Percentiles rank a stretch among this genome's conserved stretches.
Conservation (phyloP, 2,888 invertebrate species). For the Drosophila kambysellisi region DNA sequence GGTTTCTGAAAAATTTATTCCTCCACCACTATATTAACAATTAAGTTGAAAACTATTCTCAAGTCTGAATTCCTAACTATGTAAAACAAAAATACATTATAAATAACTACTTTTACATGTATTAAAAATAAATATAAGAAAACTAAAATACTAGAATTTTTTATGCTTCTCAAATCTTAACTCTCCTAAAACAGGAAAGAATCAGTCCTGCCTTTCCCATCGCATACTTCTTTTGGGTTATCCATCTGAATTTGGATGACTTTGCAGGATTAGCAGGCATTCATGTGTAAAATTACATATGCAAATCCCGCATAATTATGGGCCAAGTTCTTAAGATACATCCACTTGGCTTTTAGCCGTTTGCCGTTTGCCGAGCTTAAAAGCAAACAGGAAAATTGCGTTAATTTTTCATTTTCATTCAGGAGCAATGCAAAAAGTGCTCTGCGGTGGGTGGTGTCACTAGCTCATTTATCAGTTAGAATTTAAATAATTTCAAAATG, state of each 20-base stretch:
- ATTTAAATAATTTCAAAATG: constrained; percentile 71
- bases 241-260: constrained; percentile 11
- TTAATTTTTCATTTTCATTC: constrained; percentile 58
- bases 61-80: background rate
- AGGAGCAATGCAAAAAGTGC: background rate
- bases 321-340: constrained; percentile 14
- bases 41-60: background rate
- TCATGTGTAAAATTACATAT: constrained; percentile 63
- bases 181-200: background rate
- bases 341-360: constrained; percentile 12
- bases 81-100: background rate
- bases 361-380: constrained; percentile 31
- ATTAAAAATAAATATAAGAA: background rate
- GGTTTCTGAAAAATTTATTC: background rate
- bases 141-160: background rate
- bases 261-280: constrained; percentile 23
- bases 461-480: constrained; percentile 67
- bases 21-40: background rate
- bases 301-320: constrained; percentile 68
- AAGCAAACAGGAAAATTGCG: constrained; percentile 49
- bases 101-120: background rate
- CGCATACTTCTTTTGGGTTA: background rate
- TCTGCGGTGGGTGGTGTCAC: constrained; percentile 34
- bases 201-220: no score
- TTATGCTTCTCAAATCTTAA: background rate